These are phyloP conservation scores for Tetrax tetrax DNA, from an alignment of 2,113 vertebrate genomes.

Conservation along the genomic window DNA sequence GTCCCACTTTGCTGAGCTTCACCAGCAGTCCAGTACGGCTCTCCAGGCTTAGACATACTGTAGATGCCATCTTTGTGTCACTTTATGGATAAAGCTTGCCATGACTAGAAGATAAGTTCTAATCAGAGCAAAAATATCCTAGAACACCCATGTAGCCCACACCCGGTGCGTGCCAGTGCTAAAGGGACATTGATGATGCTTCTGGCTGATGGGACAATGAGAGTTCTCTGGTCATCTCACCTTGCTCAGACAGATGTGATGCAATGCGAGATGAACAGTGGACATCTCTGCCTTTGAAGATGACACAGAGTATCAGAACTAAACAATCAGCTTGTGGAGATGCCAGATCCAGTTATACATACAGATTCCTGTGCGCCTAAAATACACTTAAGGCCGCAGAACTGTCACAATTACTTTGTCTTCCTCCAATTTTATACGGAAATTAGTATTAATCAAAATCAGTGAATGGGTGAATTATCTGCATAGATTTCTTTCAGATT, in stretches of 20 bases:
- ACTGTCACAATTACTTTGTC: background rate
- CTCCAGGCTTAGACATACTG: background rate
- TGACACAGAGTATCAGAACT: background rate
- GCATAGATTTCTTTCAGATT: background rate
- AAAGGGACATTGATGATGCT: background rate
- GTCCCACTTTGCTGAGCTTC: background rate
- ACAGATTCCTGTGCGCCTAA: constrained; percentile 9
- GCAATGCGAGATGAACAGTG: fast-evolving
- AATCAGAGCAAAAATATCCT: background rate
- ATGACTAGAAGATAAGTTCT: background rate
- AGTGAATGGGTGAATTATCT: background rate
- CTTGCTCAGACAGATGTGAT: background rate
- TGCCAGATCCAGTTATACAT: background rate
- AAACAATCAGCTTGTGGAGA: constrained; percentile 7
- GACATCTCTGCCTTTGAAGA: background rate
- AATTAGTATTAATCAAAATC: background rate
- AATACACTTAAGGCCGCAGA: background rate
- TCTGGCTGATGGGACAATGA: background rate
- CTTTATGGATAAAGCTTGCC: background rate
- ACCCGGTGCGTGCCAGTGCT: fast-evolving
- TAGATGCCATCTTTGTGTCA: background rate
- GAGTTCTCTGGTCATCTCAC: background rate
- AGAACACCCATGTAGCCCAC: background rate
- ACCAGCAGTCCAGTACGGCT: background rate
- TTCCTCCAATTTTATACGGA: background rate